These are phyloP conservation scores for Cataglyphis rosenhaueri DNA, from an alignment of 2,888 invertebrate genomes.

Conservation along the genomic window DNA sequence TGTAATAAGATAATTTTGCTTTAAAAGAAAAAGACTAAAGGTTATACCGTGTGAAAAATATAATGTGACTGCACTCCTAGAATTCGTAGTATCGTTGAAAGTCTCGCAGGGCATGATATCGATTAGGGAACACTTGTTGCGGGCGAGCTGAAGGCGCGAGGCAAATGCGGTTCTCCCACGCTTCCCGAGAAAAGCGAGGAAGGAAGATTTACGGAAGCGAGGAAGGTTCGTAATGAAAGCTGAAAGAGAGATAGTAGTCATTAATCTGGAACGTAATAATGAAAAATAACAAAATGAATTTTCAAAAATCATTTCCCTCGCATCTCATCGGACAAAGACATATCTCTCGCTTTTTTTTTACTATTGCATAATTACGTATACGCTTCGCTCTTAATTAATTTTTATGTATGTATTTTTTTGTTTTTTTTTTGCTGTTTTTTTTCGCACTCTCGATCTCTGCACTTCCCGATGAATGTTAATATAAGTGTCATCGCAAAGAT, in stretches of 20 bases:
- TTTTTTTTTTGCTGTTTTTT: not conserved
- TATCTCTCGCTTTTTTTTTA: not conserved
- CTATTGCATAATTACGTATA: not conserved
- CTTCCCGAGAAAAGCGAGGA: not conserved
- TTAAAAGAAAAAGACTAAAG: not conserved
- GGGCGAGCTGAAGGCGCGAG: not conserved
- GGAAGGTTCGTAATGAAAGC: not conserved
- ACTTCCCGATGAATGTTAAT: not conserved
- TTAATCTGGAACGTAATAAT: not conserved
- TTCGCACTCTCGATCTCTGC: not conserved
- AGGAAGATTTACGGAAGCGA: conserved; percentile 3
- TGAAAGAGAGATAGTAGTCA: not conserved
- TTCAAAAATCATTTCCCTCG: not conserved
- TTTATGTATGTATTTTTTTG: not conserved
- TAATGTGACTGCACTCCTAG: not conserved
- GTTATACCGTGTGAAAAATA: not conserved
- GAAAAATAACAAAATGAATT: not conserved
- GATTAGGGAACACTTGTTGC: conserved; percentile 53
- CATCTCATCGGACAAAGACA: not conserved
- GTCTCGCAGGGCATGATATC: conserved; percentile 10
- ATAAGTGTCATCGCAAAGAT: not conserved
- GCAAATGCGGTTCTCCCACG: not conserved
- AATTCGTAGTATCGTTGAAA: not conserved
- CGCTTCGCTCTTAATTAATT: not conserved
- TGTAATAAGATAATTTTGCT: not conserved